These are phyloP conservation scores for Porites lutea DNA, from an alignment of 64 coral and sea anemone species.

Conservation along the genomic window DNA sequence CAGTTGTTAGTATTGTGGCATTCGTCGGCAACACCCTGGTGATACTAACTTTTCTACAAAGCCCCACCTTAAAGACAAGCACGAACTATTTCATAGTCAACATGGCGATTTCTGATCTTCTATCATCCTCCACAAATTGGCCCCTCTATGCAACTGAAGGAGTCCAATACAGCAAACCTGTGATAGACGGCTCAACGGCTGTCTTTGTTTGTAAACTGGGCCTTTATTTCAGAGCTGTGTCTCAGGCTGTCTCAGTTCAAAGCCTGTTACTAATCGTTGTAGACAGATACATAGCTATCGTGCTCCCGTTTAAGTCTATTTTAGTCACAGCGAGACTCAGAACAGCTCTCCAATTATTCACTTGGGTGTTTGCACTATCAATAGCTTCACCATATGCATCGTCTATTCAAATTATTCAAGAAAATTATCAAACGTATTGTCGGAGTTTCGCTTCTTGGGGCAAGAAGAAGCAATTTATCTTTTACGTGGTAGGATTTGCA, in stretches of 20 bases:
- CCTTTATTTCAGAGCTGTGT: conserved; percentile 1
- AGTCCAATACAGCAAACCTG: not conserved
- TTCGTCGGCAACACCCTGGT: conserved; percentile 17
- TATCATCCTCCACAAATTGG: not conserved
- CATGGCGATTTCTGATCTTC: conserved; percentile 6
- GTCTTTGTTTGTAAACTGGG: conserved; percentile 5
- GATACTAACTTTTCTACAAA: not conserved
- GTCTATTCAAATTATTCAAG: not conserved
- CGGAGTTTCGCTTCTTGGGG: not conserved
- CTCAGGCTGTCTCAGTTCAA: conserved; percentile 15
- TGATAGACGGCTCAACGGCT: not conserved
- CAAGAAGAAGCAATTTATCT: not conserved
- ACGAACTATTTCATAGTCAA: conserved; percentile 34
- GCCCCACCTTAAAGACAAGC: not conserved
- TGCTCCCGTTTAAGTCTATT: conserved; percentile 3
- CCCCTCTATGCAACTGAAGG: conserved; percentile 16
- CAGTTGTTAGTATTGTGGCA: not conserved
- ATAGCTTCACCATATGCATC: not conserved
- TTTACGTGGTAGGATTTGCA: not conserved
- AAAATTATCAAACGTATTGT: not conserved
- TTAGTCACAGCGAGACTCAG: not conserved
- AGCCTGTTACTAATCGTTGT: conserved; percentile 4
- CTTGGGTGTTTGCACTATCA: not conserved
- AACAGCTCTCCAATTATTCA: not conserved
- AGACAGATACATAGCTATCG: conserved; percentile 23